Evolutionary conservation across 2,888 invertebrate genomes (phyloP).

Genomic region (Acrobeloides nanus): DNA sequence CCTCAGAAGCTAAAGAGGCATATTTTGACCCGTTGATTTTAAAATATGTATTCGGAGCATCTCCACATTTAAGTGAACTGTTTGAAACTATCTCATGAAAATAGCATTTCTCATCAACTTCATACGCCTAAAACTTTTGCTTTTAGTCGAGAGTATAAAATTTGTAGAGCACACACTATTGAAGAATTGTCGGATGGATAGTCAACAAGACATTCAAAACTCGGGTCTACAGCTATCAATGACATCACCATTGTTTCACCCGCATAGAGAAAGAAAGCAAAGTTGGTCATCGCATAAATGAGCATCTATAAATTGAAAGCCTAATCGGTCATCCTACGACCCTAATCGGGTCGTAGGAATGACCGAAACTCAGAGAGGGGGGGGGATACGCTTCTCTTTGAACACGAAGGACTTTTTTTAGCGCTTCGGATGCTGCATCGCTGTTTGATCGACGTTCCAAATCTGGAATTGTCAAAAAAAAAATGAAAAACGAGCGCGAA

Average conservation of each 20-base stretch:
- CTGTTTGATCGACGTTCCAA: no score
- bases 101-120: conserved; percentile 4
- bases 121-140: no score
- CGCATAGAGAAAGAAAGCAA: conserved; percentile 22
- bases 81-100: conserved; percentile 3
- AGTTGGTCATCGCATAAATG: conserved; percentile 25
- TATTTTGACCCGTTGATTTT: conserved; percentile 6
- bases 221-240: conserved; percentile 35
- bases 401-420: no score
- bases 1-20: background rate
- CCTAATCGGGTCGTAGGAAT: no score
- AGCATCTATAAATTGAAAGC: no score
- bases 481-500: no score
- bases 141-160: no score
- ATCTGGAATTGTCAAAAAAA: no score
- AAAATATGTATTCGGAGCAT: background rate
- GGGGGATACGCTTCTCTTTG: no score
- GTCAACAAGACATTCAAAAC: conserved; percentile 25
- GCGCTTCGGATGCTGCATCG: no score
- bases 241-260: conserved; percentile 41
- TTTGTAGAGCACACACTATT: conserved; percentile 9
- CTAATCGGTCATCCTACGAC: no score
- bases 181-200: conserved; percentile 4
- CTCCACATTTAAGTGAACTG: conserved; percentile 6
- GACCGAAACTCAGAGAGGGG: no score